Conservation (phyloP, 2,888 invertebrate species). For the Amiota communis region DNA sequence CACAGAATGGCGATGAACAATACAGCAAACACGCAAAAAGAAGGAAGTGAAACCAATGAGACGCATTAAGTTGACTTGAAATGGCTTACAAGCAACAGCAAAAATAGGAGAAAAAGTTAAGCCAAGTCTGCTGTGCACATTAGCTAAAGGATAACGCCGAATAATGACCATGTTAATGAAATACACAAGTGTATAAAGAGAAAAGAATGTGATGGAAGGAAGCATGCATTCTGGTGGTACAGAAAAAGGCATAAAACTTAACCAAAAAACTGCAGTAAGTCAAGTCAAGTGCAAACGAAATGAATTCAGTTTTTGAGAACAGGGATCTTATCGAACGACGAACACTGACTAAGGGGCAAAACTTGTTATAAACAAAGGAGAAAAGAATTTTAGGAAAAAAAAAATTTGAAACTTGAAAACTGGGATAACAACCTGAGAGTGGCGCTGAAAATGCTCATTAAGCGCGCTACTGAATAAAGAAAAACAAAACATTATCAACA, state of each 20-base stretch:
- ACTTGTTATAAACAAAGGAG: slow-evolving; percentile 6
- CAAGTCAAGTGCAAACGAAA: slow-evolving; percentile 31
- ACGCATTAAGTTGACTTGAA: background rate
- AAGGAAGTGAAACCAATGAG: background rate
- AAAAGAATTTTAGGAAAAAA: slow-evolving; percentile 6
- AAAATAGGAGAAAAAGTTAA: slow-evolving; percentile 26
- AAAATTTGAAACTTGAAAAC: background rate
- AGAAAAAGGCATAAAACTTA: slow-evolving; percentile 41
- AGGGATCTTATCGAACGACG: background rate
- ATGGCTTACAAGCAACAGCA: too few relatives aligned
- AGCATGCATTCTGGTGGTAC: slow-evolving; percentile 32
- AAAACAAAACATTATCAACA: background rate
- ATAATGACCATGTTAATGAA: slow-evolving; percentile 66
- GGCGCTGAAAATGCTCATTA: slow-evolving; percentile 55
- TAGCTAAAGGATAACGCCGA: slow-evolving; percentile 52
- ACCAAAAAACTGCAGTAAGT: slow-evolving; percentile 36
- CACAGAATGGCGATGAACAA: background rate
- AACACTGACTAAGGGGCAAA: background rate
- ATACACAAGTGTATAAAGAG: slow-evolving; percentile 61
- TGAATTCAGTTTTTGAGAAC: background rate
- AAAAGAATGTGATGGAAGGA: slow-evolving; percentile 64
- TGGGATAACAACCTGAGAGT: slow-evolving; percentile 23
- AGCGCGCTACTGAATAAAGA: slow-evolving; percentile 48
- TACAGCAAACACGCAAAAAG: slow-evolving; percentile 2
- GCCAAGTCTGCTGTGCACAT: slow-evolving; percentile 37